These are phyloP conservation scores for Cacoxenus indagator DNA, from an alignment of 2,888 invertebrate genomes.

Conservation along the genomic window DNA sequence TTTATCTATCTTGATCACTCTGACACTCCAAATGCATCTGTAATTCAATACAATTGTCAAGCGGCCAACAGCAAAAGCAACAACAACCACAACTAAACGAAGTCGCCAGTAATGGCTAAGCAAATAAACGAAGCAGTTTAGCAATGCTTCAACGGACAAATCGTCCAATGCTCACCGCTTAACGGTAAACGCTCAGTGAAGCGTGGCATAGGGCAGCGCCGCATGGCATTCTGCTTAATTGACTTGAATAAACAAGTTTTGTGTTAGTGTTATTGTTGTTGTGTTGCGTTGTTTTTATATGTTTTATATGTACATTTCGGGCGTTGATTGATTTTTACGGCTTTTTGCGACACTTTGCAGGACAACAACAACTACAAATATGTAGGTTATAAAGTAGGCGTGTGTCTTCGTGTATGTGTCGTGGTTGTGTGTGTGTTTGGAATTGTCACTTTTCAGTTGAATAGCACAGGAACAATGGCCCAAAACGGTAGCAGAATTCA, in stretches of 20 bases:
- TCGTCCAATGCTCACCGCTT: background rate
- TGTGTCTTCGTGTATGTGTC: background rate
- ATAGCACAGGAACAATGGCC: background rate
- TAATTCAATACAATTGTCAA: background rate
- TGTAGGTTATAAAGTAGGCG: background rate
- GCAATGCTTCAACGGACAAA: background rate
- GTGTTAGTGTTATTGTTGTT: no score
- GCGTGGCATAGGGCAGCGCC: no score
- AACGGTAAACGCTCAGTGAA: no score
- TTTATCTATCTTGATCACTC: no score
- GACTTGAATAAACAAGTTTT: conserved; percentile 12
- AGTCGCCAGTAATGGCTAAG: no score
- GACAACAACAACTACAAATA: background rate
- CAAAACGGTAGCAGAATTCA: background rate
- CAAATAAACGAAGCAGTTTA: background rate
- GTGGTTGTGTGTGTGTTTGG: no score
- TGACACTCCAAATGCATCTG: background rate
- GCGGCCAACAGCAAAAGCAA: background rate
- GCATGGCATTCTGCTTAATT: conserved; percentile 13
- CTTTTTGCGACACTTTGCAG: background rate
- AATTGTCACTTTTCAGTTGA: no score
- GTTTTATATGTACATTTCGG: no score
- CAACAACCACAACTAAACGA: background rate
- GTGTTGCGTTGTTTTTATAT: no score
- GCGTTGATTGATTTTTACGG: background rate